Percentiles rank a stretch among this genome's conserved stretches.
These are phyloP conservation scores for Lysiphlebus fabarum DNA, from an alignment of 1,140 invertebrate species.

Conservation along the genomic window DNA sequence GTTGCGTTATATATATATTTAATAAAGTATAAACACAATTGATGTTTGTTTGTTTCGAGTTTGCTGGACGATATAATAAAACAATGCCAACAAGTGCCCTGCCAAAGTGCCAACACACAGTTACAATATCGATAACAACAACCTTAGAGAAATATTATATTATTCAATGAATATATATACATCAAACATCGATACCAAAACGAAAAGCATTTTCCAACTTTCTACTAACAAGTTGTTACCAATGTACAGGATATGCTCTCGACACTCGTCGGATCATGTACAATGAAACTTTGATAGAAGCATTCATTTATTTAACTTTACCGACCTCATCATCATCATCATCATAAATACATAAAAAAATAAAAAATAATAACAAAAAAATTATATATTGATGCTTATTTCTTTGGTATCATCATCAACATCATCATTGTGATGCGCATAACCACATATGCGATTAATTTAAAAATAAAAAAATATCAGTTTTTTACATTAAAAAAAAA, in stretches of 20 bases:
- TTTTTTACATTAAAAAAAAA: too few relatives aligned
- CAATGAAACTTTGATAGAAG: background rate
- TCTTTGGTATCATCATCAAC: too few relatives aligned
- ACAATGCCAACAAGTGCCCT: slow-evolving; percentile 20
- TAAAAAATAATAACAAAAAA: too few relatives aligned
- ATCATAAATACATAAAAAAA: too few relatives aligned
- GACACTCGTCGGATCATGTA: too few relatives aligned
- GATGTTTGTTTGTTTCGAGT: slow-evolving; percentile 25
- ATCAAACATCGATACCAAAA: slow-evolving; percentile 9
- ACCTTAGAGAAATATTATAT: background rate
- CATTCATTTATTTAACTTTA: too few relatives aligned
- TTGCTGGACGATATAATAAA: background rate
- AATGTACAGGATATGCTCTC: background rate
- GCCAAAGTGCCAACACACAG: slow-evolving; percentile 17
- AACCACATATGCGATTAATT: too few relatives aligned
- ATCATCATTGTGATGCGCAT: too few relatives aligned
- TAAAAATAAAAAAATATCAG: too few relatives aligned
- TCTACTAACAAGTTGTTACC: background rate
- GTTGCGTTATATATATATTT: slow-evolving; percentile 12
- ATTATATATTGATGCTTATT: too few relatives aligned
- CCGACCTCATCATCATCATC: too few relatives aligned
- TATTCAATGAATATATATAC: background rate
- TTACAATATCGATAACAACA: slow-evolving; percentile 18
- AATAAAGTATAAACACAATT: slow-evolving; percentile 5
- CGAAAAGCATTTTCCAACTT: background rate